Base-by-base conservation (phyloP, 2,888 invertebrate species). In the Nemotelus pantherinus region DNA sequence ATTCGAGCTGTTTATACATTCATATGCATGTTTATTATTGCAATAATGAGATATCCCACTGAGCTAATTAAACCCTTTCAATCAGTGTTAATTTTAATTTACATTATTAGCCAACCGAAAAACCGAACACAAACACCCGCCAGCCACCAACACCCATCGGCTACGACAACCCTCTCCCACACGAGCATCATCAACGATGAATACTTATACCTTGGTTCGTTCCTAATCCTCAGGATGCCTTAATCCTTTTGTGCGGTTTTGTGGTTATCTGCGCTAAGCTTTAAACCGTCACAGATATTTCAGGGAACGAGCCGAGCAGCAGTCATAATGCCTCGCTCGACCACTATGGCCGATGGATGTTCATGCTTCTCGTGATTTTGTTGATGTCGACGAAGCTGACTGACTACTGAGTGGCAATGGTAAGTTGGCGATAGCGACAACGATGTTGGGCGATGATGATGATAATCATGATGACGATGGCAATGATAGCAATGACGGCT, bases 221-320 rank as follows among this genome's bases (percentile, higher is more conserved):
- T 53, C 70, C 55, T 47, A 70, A 70, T 25, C 53, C 53, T 9
- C 47, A 39, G 65, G 44, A 53, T 25, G 44, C 72, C 76, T 76
- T 76, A 76, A 76, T 76, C 76, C 76, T 64, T 25, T 76, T 76
- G 53, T 76, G 76, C 53, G 53, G 76, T 76, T 65, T 45, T 55
- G 55, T 43, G 64, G 64, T 65, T 76, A 76, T 64, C 75, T 76
- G 50, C 55, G 70, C 53, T 70, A 53, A 70, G 70, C 70, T n/a
- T 70, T 43, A 53, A 55, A 53, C 70, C 70, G 55, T 70, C 70
- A 70, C 70, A 53, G 53, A 70, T 70, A 55, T 70, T n/a, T n/a
- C 10, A 7, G 10, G 25, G 25, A 25, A 25, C 25, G 25, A 25
- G 25, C 25, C 25, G 25, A 60, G 60, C 57, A 70, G 70, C 53